Percentiles rank a stretch among this genome's conserved stretches.
These are phyloP conservation scores for Lampropteryx suffumata DNA, from an alignment of 2,888 invertebrate genomes.

Conservation along the genomic window DNA sequence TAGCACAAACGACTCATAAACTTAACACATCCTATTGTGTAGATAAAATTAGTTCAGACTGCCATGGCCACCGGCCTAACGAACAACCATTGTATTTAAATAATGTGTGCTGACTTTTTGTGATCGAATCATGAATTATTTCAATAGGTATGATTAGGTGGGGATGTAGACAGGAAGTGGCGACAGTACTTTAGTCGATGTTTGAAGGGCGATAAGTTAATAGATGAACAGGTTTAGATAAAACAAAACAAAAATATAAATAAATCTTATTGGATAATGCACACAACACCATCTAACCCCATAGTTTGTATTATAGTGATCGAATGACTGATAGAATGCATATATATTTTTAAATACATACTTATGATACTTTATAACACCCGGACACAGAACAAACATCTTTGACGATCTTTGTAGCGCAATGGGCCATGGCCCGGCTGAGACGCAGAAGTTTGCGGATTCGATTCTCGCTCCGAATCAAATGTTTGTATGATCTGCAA, in stretches of 20 bases:
- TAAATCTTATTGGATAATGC: no score
- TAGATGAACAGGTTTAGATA: background rate
- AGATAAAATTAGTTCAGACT: slow-evolving; percentile 5
- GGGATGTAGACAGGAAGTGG: slow-evolving; percentile 33
- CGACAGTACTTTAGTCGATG: slow-evolving; percentile 17
- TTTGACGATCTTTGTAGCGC: no score
- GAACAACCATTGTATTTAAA: slow-evolving; percentile 82
- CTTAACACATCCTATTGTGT: background rate
- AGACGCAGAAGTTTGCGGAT: no score
- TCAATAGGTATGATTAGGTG: slow-evolving; percentile 46
- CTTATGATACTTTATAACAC: no score
- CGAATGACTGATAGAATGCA: no score
- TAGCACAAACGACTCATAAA: background rate
- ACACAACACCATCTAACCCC: no score
- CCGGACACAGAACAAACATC: no score
- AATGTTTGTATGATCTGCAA: no score
- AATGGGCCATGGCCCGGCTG: no score
- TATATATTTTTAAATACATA: no score
- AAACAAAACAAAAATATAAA: background rate
- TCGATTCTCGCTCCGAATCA: no score
- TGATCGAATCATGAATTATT: slow-evolving; percentile 51
- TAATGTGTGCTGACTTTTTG: slow-evolving; percentile 78
- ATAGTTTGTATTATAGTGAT: no score
- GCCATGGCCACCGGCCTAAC: slow-evolving; percentile 60
- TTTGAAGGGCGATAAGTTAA: slow-evolving; percentile 4